A percentile compares a stretch with the other conserved stretches of the same genome.
These are phyloP conservation scores for Camponotus vicinus DNA, from an alignment of 1,140 invertebrate genomes.

Conservation along the genomic window DNA sequence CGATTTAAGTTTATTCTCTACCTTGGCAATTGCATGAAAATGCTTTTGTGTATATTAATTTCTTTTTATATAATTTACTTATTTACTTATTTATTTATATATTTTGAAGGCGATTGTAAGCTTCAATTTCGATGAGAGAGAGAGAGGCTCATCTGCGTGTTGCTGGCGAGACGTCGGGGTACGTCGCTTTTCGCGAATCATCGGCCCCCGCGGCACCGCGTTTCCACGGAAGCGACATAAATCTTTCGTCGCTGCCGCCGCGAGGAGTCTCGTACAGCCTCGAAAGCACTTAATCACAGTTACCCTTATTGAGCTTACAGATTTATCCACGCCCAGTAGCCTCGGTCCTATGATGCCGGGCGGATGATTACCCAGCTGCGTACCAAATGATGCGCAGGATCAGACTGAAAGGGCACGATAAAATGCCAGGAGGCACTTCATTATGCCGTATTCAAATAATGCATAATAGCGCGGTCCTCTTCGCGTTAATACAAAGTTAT, in stretches of 20 bases:
- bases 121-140: background rate
- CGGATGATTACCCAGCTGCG: constrained; percentile 83
- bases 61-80: background rate
- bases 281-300: constrained; percentile 80
- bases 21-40: background rate
- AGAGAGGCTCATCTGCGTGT: background rate
- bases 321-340: constrained; percentile 86
- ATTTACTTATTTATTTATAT: constrained; percentile 14
- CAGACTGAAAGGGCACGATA: constrained; percentile 78
- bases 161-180: background rate
- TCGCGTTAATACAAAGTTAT: constrained; percentile 33
- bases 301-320: constrained; percentile 80
- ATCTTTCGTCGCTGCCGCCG: constrained; percentile 67
- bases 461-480: constrained; percentile 74
- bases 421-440: constrained; percentile 83
- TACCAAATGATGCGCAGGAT: constrained; percentile 80
- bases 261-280: constrained; percentile 75
- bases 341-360: constrained; percentile 80
- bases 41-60: no score
- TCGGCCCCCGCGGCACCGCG: background rate
- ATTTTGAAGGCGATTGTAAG: background rate
- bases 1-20: background rate
- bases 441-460: constrained; percentile 81
- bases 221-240: constrained; percentile 68
- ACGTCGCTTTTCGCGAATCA: constrained; percentile 35